These are phyloP conservation scores for Philaethria dido DNA, from an alignment of 2,888 invertebrate genomes.

Conservation along the genomic window DNA sequence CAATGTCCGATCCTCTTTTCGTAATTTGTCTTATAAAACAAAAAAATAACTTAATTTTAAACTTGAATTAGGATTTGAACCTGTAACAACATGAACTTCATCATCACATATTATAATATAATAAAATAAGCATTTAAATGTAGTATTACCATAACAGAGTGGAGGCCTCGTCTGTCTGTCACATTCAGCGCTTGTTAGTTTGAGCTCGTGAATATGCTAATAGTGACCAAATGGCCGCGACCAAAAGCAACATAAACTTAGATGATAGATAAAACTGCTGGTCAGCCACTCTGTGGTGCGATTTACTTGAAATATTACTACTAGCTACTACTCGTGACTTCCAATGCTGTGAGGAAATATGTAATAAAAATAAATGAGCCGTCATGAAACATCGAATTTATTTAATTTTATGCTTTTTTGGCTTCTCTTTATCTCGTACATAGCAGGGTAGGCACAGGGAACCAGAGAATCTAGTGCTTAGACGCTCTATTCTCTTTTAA, in stretches of 20 bases:
- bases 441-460: no score
- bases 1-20: no score
- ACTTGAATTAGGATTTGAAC: neutral
- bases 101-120: conserved; percentile 15
- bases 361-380: no score
- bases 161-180: conserved; percentile 25
- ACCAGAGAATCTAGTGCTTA: no score
- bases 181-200: conserved; percentile 20
- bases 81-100: neutral
- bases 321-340: conserved; percentile 1
- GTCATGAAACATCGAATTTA: no score
- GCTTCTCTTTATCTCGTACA: no score
- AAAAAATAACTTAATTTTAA: neutral
- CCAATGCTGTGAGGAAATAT: no score
- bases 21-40: no score
- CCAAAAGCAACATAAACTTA: conserved; percentile 25
- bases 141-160: conserved; percentile 28
- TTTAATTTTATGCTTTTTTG: no score
- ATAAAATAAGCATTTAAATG: conserved; percentile 18
- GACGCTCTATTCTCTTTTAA: no score
- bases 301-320: conserved; percentile 1
- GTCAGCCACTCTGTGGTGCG: conserved; percentile 10
- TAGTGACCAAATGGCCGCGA: conserved; percentile 34
- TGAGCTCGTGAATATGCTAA: conserved; percentile 37
- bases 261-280: conserved; percentile 21